Percentiles rank a stretch among this genome's conserved stretches.
phyloP scores from a whole-genome alignment of 2,797 vertebrate genomes.

The Syngnathus rostellatus region DNA sequence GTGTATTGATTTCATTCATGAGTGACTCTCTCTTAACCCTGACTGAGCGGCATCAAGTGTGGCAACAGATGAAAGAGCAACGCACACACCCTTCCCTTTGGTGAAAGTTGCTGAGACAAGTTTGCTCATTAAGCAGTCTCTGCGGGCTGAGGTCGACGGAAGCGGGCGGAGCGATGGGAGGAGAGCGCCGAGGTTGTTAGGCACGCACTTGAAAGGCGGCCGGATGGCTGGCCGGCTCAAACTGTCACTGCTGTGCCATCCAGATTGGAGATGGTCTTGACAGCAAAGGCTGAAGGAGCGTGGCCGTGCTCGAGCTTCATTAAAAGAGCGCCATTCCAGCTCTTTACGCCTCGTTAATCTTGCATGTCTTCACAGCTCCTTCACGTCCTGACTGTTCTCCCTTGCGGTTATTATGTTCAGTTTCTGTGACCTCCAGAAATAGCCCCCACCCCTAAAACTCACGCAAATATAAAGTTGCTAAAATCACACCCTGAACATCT shows the following conservation, averaged over 20 bases:
- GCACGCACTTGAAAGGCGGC: slow-evolving; percentile 49
- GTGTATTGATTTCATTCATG: slow-evolving; percentile 26
- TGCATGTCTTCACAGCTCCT: not conserved
- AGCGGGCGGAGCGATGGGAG: slow-evolving; percentile 29
- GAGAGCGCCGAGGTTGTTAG: slow-evolving; percentile 52
- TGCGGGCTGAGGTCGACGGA: slow-evolving; percentile 18
- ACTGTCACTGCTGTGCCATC: slow-evolving; percentile 26
- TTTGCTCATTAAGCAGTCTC: slow-evolving; percentile 49
- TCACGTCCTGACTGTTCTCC: slow-evolving; percentile 1
- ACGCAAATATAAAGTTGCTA: slow-evolving; percentile 12
- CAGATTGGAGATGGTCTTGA: slow-evolving; percentile 37
- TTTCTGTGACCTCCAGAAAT: not conserved
- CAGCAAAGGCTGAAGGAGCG: slow-evolving; percentile 33
- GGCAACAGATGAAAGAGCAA: slow-evolving; percentile 42
- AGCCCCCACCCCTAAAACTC: not conserved
- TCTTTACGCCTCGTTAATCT: slow-evolving; percentile 8
- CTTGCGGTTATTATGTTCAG: slow-evolving; percentile 13
- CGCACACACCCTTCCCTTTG: slow-evolving; percentile 34
- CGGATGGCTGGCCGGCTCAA: slow-evolving; percentile 6
- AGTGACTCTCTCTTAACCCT: slow-evolving; percentile 25
- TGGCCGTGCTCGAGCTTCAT: slow-evolving; percentile 32
- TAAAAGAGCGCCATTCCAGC: slow-evolving; percentile 28
- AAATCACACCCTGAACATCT: slow-evolving; percentile 28
- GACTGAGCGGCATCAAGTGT: slow-evolving; percentile 25
- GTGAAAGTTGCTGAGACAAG: slow-evolving; percentile 45